Evolutionary conservation across 35 echinoderm and acorn worm species (phyloP), one percentile per base, ranked within the genome.

Genomic region (Apostichopus californicus): DNA sequence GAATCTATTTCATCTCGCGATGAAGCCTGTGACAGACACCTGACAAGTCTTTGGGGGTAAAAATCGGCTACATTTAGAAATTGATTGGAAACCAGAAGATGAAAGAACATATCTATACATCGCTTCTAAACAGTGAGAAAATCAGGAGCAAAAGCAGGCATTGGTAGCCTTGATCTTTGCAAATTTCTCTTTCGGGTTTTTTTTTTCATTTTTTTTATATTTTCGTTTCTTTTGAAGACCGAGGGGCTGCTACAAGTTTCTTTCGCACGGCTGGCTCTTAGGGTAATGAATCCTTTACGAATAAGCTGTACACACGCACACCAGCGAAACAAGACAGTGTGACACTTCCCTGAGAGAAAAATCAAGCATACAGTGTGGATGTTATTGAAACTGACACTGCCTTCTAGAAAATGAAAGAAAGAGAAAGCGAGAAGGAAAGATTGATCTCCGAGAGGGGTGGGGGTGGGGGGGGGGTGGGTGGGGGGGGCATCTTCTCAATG

Each of bases 341-440:
- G 55, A 55, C 53, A 84, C 81, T 57, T 84, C 81, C 81, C 81
- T 57, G 54, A 56, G 55, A 84, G 81, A 61, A 61, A 60, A 61
- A 61, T 61, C 3, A 61, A 61, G 8, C 58, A 8, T 9, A 61
- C 58, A 61, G 12, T 61, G 12, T 61, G 7, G 58, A 61, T 12
- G 58, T 8, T 61, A 46, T 61, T 61, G 58, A 61, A 9, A 12
- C 58, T 9, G 58, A 61, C 58, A 61, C 58, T 61, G 58, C 8
- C 58, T 61, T 61, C 58, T 61, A 61, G 58, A 61, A 8, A 61
- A 61, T 9, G 12, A 61, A 61, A 61, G 12, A 61, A 61, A 61
- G 12, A 61, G 12, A 61, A 9, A 61, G 12, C 0, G 7, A 61
- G 12, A 61, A 28, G 26, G 1, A 28, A 28, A 61, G 12, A 61